Evolutionary conservation across 2,888 invertebrate genomes (phyloP), one percentile per base, ranked within the genome.

Genomic region (Nebria salina): DNA sequence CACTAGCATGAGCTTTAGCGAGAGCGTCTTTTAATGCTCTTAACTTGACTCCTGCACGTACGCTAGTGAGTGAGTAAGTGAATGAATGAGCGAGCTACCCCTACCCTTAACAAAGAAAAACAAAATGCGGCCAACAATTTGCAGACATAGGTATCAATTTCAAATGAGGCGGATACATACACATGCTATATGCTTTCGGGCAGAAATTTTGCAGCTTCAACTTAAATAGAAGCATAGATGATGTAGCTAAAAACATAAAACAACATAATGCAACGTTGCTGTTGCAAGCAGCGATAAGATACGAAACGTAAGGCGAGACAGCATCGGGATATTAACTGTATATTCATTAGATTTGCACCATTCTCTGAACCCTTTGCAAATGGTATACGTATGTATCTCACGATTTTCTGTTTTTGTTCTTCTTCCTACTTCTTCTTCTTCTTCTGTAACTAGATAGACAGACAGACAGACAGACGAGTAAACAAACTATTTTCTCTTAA

Each of bases 1-100:
- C 8, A 8, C 54, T 3, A 3, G 54, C 54, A 11, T 3, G 75
- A 15, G 41, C 54, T 15, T 72, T 25, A 9, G 72, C 26, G 74
- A 77, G 75, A 82, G 81, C 82, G 82, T 82, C 80, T 82, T 82
- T 82, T 82, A 82, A 82, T 82, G 82, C 82, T 82, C 82, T 82
- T 82, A 82, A 76, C 76, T 73, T 76, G 73, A 73, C 74, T 43
- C 26, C 88, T 86, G 85, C 83, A 82, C 83, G 72, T n/a, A 64
- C 54, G 65, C 66, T 43, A 65, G 70, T 26, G 76, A 20, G 20
- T 20, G 20, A 20, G 20, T 20, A 1, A 20, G 20, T 20, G 20
- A 20, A 20, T 20, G 20, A 20, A 20, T 20, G 20, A 20, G 34
- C 2, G 20, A 20, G 20, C 34, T 34, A 34, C 72, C 72, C 15